These are phyloP conservation scores for Vidua macroura DNA, from an alignment of 2,113 vertebrate species.

Conservation along the genomic window DNA sequence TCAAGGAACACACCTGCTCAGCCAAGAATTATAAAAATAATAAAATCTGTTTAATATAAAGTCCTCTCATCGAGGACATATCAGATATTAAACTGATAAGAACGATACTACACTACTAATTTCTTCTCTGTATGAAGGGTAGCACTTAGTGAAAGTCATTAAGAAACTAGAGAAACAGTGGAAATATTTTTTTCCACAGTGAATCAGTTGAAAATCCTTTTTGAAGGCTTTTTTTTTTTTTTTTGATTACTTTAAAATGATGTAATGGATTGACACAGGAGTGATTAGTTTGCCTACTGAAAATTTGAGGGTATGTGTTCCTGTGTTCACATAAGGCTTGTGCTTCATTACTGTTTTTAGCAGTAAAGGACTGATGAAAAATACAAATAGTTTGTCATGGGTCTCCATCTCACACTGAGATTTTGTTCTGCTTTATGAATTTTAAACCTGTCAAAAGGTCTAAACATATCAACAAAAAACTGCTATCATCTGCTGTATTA, in stretches of 20 bases:
- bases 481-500: neutral
- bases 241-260: neutral
- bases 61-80: no score
- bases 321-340: neutral
- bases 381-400: neutral
- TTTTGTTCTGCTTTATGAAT: slow-evolving; percentile 24
- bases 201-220: neutral
- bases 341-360: neutral
- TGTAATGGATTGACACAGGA: neutral
- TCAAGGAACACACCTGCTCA: no score
- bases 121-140: neutral
- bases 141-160: neutral
- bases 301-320: neutral
- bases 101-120: neutral
- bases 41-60: no score
- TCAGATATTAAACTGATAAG: no score
- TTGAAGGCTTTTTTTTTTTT: neutral
- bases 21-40: no score
- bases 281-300: neutral
- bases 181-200: neutral
- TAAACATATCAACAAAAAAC: neutral
- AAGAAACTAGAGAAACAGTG: neutral
- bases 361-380: neutral
- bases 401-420: neutral
- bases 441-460: slow-evolving; percentile 22